A percentile compares a stretch with the other conserved stretches of the same genome.
Conservation (phyloP, 2,888 invertebrate genomes). For the Melipona bicolor region DNA sequence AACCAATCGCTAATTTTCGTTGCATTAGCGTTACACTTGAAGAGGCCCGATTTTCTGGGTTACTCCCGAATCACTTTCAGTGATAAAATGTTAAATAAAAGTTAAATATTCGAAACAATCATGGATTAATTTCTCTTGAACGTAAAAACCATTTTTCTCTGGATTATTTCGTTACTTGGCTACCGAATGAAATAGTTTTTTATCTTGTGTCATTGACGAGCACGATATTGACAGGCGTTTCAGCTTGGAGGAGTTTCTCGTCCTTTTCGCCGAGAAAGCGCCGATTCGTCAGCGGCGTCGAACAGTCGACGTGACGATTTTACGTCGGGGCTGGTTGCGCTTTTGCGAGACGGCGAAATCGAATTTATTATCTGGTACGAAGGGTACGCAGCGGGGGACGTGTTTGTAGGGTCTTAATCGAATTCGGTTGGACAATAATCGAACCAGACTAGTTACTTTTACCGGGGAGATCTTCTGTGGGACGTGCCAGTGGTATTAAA, state of each 20-base stretch:
- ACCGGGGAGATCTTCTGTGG: slow-evolving; percentile 56
- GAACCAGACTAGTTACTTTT: slow-evolving; percentile 70
- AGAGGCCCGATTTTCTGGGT: too few species aligned
- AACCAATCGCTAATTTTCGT: too few species aligned
- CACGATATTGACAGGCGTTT: background rate
- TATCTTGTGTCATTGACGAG: background rate
- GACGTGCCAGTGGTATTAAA: slow-evolving; percentile 56
- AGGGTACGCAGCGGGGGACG: slow-evolving; percentile 45
- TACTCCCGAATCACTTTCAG: too few species aligned
- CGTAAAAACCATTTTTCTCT: too few species aligned
- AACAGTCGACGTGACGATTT: slow-evolving; percentile 58
- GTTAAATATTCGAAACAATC: too few species aligned
- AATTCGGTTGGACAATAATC: slow-evolving; percentile 69
- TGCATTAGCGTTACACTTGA: too few species aligned
- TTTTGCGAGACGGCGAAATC: slow-evolving; percentile 81
- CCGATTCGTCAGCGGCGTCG: slow-evolving; percentile 41
- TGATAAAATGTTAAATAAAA: too few species aligned
- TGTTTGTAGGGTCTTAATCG: slow-evolving; percentile 70
- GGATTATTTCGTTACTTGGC: too few species aligned
- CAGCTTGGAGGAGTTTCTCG: slow-evolving; percentile 15
- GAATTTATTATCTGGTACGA: slow-evolving; percentile 81
- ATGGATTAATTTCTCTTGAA: too few species aligned
- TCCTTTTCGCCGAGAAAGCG: background rate
- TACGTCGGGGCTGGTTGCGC: slow-evolving; percentile 79
- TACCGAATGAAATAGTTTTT: too few species aligned